phyloP scores from a whole-genome alignment of 1,140 invertebrate species.

The Diprion similis region DNA sequence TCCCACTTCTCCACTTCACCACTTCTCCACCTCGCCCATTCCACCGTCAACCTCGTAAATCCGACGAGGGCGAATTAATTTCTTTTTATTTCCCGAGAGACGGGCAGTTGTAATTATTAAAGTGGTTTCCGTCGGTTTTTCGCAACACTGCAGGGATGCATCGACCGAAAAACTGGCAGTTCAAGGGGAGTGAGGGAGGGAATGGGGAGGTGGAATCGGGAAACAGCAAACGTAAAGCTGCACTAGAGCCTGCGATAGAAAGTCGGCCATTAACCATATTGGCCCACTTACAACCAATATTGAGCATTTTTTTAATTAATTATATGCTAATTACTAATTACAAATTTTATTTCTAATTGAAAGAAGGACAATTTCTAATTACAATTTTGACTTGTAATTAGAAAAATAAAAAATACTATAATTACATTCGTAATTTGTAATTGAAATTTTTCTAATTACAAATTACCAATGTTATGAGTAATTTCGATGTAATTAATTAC shows the following conservation, averaged over 20 bases:
- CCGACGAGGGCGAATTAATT: background rate
- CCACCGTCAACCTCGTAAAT: background rate
- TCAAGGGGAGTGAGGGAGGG: background rate
- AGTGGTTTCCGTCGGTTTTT: background rate
- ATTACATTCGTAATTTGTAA: too few species aligned
- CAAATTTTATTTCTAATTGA: too few species aligned
- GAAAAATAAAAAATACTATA: too few species aligned
- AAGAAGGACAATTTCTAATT: too few species aligned
- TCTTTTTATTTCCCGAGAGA: background rate
- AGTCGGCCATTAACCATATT: background rate
- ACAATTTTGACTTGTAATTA: too few species aligned
- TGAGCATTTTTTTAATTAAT: too few species aligned
- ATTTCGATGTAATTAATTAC: too few species aligned
- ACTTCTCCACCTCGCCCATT: background rate
- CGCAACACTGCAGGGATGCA: background rate
- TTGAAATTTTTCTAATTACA: too few species aligned
- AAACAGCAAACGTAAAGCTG: background rate
- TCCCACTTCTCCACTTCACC: background rate
- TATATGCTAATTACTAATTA: too few species aligned
- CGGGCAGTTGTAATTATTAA: slow-evolving; percentile 4
- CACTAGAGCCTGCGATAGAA: background rate
- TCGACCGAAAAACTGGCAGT: background rate
- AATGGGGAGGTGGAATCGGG: background rate
- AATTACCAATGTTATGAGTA: too few species aligned
- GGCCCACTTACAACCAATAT: background rate